Percentiles rank a stretch among this genome's conserved stretches.
phyloP scores from a whole-genome alignment of 2,113 vertebrate genomes.

The Mus musculus region GRCm39 chr9:7370001-7370500 shows the following conservation, averaged over 20 bases:
- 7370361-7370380: background rate
- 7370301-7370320: background rate
- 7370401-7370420: background rate
- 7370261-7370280: constrained; percentile 29
- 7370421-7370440: background rate
- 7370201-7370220: background rate
- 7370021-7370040: too few relatives aligned
- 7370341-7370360: background rate
- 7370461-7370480: background rate
- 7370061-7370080: background rate
- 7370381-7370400: background rate
- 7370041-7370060: background rate
- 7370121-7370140: background rate
- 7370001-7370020: background rate
- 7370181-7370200: background rate
- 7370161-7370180: background rate
- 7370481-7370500: background rate
- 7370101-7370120: background rate
- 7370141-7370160: background rate
- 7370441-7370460: background rate
- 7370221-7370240: background rate
- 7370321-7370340: background rate
- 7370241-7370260: background rate
- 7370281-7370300: constrained; percentile 13
- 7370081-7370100: background rate